Conservation (phyloP, 2,113 vertebrate genomes). For the Passer montanus region DNA sequence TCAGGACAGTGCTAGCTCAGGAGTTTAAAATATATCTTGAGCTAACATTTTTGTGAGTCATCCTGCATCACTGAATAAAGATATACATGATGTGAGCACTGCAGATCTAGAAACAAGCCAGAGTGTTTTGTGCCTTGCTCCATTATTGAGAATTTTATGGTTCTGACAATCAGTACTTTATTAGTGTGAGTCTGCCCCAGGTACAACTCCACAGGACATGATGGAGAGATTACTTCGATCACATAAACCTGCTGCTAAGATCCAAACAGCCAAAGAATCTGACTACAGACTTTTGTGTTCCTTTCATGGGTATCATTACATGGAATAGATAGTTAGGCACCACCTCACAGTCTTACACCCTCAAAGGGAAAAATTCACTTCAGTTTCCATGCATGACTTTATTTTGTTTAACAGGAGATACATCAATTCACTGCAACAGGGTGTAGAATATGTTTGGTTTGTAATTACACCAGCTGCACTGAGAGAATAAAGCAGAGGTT, state of each 20-base stretch:
- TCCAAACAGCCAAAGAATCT: background rate
- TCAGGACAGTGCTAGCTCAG: conserved; percentile 56
- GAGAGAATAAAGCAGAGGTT: conserved; percentile 37
- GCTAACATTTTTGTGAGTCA: conserved; percentile 42
- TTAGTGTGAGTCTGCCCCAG: background rate
- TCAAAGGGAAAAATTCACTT: background rate
- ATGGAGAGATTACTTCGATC: background rate
- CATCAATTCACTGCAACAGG: background rate
- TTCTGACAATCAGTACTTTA: background rate
- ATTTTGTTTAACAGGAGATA: background rate
- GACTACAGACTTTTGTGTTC: background rate
- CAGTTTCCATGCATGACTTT: background rate
- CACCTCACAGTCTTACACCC: background rate
- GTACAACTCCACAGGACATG: background rate
- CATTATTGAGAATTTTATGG: background rate
- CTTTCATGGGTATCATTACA: background rate
- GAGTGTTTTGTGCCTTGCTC: background rate
- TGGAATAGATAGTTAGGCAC: background rate
- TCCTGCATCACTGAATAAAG: conserved; percentile 31
- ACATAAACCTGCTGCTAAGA: background rate
- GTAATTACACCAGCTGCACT: background rate
- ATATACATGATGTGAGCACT: conserved; percentile 39
- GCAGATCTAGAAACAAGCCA: background rate
- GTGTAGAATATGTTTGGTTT: conserved; percentile 15
- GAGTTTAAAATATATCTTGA: conserved; percentile 49